Conservation (phyloP, 2,797 vertebrate genomes). For the Pangasius sanitwongsei region DNA sequence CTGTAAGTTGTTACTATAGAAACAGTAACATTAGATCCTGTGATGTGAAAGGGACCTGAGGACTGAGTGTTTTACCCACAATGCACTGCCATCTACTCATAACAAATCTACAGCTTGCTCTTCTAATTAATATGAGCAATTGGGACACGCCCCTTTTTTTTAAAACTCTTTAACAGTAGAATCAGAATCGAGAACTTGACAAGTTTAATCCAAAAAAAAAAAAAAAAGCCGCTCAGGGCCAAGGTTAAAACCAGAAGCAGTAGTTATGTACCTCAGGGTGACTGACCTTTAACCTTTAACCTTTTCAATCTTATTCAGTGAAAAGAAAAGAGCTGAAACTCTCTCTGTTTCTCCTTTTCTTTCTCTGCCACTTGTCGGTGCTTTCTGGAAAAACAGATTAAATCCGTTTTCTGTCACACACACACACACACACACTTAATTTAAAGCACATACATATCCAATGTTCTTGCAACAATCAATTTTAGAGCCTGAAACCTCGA, state of each 20-base stretch:
- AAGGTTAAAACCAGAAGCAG: not conserved
- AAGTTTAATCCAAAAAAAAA: not conserved
- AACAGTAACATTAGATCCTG: not conserved
- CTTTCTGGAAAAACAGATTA: not conserved
- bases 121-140: not conserved
- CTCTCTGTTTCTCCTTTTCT: not conserved
- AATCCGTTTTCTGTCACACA: conserved; percentile 14
- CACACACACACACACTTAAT: conserved; percentile 65
- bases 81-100: not conserved
- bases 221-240: not conserved
- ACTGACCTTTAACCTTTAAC: conserved; percentile 2
- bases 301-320: not conserved
- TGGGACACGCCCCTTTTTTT: not conserved
- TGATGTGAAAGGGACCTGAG: not conserved
- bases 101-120: not conserved
- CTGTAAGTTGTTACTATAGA: not conserved
- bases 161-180: not conserved
- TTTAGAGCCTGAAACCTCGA: conserved; percentile 53
- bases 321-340: not conserved
- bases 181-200: not conserved
- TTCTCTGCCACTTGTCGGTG: not conserved
- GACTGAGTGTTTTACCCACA: not conserved
- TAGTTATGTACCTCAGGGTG: not conserved
- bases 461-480: conserved; percentile 65
- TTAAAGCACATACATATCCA: conserved; percentile 73